phyloP scores from a whole-genome alignment of 2,888 invertebrate genomes.

The Andrena dorsata region DNA sequence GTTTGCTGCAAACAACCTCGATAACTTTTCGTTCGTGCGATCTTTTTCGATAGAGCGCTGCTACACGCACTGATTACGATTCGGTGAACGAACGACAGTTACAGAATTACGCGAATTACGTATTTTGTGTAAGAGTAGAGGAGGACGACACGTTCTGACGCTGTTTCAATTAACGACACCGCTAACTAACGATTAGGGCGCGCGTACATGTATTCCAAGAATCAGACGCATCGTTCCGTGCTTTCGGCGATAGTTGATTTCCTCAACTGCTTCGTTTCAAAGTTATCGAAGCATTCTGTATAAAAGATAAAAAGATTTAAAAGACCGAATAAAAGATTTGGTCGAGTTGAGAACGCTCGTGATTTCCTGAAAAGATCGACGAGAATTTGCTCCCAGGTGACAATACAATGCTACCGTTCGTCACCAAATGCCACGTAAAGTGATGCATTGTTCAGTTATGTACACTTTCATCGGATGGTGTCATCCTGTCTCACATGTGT shows the following conservation, averaged over 20 bases:
- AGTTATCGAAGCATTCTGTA: neutral
- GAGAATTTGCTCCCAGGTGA: neutral
- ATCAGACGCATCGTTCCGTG: constrained; percentile 21
- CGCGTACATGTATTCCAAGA: constrained; percentile 30
- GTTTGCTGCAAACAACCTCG: constrained; percentile 62
- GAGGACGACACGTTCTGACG: constrained; percentile 6
- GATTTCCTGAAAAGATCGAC: neutral
- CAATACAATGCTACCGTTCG: constrained; percentile 32
- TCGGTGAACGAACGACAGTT: constrained; percentile 34
- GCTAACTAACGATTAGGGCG: constrained; percentile 34
- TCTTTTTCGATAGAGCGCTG: constrained; percentile 36
- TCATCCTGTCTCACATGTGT: constrained; percentile 74
- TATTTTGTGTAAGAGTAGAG: neutral
- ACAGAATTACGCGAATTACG: constrained; percentile 15
- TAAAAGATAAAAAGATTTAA: too few species aligned
- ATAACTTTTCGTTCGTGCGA: constrained; percentile 62
- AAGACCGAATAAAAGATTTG: neutral
- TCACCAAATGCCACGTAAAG: constrained; percentile 61
- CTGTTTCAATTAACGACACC: constrained; percentile 36
- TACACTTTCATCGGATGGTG: constrained; percentile 81
- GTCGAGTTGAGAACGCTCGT: neutral
- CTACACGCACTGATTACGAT: constrained; percentile 51
- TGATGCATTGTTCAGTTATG: constrained; percentile 82
- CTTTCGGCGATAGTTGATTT: constrained; percentile 15
- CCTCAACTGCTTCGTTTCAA: neutral